Conservation (phyloP, 2,113 vertebrate species). For the Poicephalus gulielmi region DNA sequence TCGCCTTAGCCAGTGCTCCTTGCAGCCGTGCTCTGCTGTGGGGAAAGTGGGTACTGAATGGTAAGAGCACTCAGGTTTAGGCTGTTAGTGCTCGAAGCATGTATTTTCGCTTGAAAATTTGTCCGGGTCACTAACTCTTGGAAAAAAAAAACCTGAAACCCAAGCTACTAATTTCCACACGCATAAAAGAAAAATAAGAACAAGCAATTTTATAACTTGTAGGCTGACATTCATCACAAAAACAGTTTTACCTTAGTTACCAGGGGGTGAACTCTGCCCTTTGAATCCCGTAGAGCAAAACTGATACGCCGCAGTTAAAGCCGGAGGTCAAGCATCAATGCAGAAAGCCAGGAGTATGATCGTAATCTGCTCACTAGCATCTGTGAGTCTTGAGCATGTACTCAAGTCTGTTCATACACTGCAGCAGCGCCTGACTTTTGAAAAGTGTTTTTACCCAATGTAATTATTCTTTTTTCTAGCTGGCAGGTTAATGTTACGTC, state of each 20-base stretch:
- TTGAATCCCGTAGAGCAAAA: neutral
- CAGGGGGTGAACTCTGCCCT: neutral
- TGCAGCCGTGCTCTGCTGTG: neutral
- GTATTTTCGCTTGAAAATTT: neutral
- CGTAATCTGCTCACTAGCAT: neutral
- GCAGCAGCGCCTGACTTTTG: neutral
- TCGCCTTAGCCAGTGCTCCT: fast-evolving
- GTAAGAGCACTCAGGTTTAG: neutral
- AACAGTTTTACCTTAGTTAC: neutral
- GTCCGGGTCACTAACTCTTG: neutral
- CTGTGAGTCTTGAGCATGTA: neutral
- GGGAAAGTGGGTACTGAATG: no score
- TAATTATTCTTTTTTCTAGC: neutral
- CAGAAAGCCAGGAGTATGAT: neutral
- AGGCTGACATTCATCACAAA: neutral
- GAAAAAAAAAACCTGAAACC: fast-evolving
- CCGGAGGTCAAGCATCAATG: neutral
- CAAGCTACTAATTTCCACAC: neutral
- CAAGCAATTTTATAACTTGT: fast-evolving
- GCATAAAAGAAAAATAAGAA: neutral
- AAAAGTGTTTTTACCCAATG: neutral
- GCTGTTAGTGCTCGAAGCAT: neutral
- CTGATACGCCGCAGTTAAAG: fast-evolving
- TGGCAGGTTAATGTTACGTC: neutral
- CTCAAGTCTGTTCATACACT: neutral